Base-by-base conservation (phyloP, 2,888 invertebrate species). In the Andrena bucephala region DNA sequence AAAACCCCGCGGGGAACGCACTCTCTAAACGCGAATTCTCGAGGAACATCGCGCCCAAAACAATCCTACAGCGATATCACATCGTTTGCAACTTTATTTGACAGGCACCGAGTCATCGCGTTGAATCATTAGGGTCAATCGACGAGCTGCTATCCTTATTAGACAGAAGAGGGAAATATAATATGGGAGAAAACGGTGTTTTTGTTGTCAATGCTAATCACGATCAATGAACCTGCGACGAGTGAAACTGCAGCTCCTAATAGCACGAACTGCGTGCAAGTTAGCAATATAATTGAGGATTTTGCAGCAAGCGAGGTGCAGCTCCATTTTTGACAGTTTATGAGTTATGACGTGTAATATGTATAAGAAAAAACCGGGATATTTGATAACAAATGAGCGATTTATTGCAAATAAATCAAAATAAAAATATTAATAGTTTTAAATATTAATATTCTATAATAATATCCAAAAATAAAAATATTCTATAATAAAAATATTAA, bases 11-110 rank as follows among this genome's bases (percentile, higher is more conserved):
- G 42, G 16, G 31, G 27, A 33, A 59, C 65, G 33, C 69, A 24
- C 52, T 63, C 70, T 76, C 33, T 50, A 52, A 60, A 70, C 59
- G 59, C 42, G 42, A 42, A 57, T 48, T 27, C 59, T n/a, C 20
- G 13, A 13, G 6, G 70, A 50, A n/a, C 20, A 31, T 70, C 60
- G n/a, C 60, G 60, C 24, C 67, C 27, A 60, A 29, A 29, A 13
- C 20, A 10, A 73, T 73, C 65, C 57, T 66, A 29, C 31, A 29
- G 29, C 54, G 31, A 62, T 71, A 20, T 20, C 5, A 20, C 57
- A 27, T 57, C 24, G 20, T 27, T 57, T 24, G 3, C 24, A 27
- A 13, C 13, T 4, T 57, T 10, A 57, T 57, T 57, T 57, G 57
- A 57, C 57, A 57, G 27, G 57, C 57, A 24, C 24, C 27, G 24